phyloP scores from a whole-genome alignment of 23 tunicate species.

The Halocynthia aurantium region DNA sequence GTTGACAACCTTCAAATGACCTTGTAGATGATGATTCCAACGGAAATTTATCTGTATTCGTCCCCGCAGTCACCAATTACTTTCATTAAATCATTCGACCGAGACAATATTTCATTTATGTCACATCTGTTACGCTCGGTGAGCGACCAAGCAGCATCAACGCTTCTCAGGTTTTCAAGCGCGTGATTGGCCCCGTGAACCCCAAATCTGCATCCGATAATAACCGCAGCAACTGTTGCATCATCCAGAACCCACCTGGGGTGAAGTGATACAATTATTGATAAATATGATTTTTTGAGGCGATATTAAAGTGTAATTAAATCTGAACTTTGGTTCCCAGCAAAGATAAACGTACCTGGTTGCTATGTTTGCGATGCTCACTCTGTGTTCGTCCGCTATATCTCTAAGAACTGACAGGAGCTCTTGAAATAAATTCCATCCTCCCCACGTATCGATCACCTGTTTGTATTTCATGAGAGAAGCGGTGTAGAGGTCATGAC shows the following conservation, averaged over 20 bases:
- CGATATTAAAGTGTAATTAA: no score
- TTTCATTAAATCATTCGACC: slow-evolving; percentile 44
- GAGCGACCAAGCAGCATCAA: slow-evolving; percentile 37
- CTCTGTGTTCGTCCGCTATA: slow-evolving; percentile 50
- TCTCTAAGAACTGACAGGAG: slow-evolving; percentile 34
- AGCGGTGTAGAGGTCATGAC: slow-evolving; percentile 57
- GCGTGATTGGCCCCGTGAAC: slow-evolving; percentile 50
- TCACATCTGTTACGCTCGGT: slow-evolving; percentile 18
- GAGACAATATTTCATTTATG: slow-evolving; percentile 26
- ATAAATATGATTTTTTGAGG: no score
- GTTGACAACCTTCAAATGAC: no score
- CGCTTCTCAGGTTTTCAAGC: slow-evolving; percentile 53
- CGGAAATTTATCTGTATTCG: slow-evolving; percentile 43
- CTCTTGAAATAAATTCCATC: slow-evolving; percentile 79
- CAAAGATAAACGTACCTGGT: slow-evolving; percentile 25
- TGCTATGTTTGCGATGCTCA: slow-evolving; percentile 69
- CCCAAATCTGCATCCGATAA: slow-evolving; percentile 70
- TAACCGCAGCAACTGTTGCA: slow-evolving; percentile 42
- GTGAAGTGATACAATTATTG: no score
- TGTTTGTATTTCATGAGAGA: slow-evolving; percentile 75
- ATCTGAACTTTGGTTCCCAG: no score
- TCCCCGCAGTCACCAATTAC: slow-evolving; percentile 69
- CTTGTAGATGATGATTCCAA: no score
- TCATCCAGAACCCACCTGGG: slow-evolving; percentile 46
- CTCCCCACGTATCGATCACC: slow-evolving; percentile 71